Conservation (phyloP, 2,113 vertebrate species). For the Pedionomus torquatus region DNA sequence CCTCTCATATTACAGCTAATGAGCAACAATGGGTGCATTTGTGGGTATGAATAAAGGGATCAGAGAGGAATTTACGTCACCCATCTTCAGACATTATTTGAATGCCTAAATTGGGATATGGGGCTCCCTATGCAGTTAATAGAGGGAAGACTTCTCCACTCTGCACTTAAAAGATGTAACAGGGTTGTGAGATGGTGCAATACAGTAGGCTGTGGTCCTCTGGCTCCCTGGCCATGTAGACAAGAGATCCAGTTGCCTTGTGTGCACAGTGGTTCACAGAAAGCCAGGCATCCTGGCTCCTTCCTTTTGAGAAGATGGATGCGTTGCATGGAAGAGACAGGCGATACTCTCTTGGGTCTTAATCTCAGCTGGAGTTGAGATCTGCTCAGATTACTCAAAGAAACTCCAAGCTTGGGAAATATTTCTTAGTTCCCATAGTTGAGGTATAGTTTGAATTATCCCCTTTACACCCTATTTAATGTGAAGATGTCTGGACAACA, state of each 20-base stretch:
- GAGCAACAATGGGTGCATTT: conserved; percentile 23
- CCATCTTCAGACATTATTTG: background rate
- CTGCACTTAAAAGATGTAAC: background rate
- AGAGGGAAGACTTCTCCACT: background rate
- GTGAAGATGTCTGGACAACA: background rate
- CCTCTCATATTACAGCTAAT: background rate
- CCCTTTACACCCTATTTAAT: background rate
- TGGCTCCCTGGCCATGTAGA: background rate
- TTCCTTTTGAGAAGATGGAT: background rate
- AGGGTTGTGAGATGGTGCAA: fast-evolving
- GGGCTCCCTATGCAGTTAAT: background rate
- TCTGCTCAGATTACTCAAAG: background rate
- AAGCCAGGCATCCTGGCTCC: background rate
- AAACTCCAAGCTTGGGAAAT: background rate
- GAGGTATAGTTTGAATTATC: background rate
- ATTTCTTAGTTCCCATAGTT: background rate
- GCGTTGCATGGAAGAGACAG: background rate
- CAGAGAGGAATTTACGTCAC: conserved; percentile 1
- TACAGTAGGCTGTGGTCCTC: background rate
- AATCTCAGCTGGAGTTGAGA: background rate
- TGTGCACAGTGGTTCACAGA: background rate
- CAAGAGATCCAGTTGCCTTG: background rate
- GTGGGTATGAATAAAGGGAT: conserved; percentile 9
- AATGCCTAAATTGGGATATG: background rate
- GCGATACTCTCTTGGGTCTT: fast-evolving